Base-by-base conservation (phyloP, 2,888 invertebrate species). In the Dyspetes luteomarginatus region DNA sequence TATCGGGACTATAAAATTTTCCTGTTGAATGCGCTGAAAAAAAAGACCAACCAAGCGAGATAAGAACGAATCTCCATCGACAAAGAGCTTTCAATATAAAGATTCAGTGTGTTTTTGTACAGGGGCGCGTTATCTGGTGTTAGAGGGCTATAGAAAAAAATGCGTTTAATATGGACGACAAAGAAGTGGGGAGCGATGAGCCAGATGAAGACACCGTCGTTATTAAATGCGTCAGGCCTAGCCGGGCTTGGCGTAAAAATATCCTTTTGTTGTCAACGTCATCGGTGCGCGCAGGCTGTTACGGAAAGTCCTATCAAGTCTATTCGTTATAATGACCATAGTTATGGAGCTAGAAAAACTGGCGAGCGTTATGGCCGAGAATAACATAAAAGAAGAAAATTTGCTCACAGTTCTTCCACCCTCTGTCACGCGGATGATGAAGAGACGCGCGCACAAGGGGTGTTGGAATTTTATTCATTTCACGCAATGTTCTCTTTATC, bases 51-150 rank as follows among this genome's bases (percentile, higher is more conserved):
- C 15, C 15, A 58, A 71, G 3, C 15, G 19, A 69, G 12, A n/a
- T 41, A 5, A n/a, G 2, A 43, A 3, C 4, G 4, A n/a, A 1
- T 4, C 4, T 26, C 3, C n/a, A 9, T 56, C 15, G 19, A 15
- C 17, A 36, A 48, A 19, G 17, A 4, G 30, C 19, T 58, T 45
- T 45, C 15, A 22, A 69, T 58, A 58, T 81, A 86, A 85, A 86
- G 82, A 84, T 85, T 85, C 81, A 77, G 82, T 72, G 78, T 78
- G 77, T 75, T 36, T 78, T 56, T 58, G 76, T 55, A 72, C 69
- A 83, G 84, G n/a, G 83, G 82, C 82, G 82, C 81, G 83, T 85
- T 87, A 84, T 85, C 83, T 80, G 45, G 74, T 73, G 84, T 85
- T 85, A 65, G 68, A 73, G 65, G 64, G 43, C 73, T 12, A 26